Conservation (phyloP, 2,797 vertebrate species). For the Neosalanx taihuensis region DNA sequence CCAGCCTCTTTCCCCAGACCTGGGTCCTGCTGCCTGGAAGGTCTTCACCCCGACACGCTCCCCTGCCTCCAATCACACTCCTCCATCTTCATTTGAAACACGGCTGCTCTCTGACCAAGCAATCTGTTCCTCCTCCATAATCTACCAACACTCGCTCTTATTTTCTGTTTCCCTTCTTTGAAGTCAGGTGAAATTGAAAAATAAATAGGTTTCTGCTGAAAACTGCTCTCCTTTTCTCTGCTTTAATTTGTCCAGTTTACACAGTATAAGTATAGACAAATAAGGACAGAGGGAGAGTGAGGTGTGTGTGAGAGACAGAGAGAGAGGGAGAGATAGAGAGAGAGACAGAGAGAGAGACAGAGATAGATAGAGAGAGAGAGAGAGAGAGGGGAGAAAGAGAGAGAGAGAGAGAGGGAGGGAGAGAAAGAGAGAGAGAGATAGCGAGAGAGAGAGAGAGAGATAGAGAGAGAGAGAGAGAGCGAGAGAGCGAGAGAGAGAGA, state of each 20-base stretch:
- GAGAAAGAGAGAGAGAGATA: slow-evolving; percentile 1
- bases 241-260: slow-evolving; percentile 6
- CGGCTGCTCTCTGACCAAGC: not conserved
- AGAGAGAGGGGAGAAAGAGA: no score
- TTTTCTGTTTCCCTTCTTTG: slow-evolving; percentile 9
- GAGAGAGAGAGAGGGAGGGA: not conserved
- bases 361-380: no score
- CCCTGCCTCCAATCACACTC: not conserved
- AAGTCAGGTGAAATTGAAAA: slow-evolving; percentile 10
- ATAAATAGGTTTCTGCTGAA: slow-evolving; percentile 8
- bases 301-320: slow-evolving; percentile 14
- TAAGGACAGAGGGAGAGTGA: no score
- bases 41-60: not conserved
- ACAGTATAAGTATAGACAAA: not conserved
- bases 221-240: not conserved
- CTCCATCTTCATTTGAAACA: slow-evolving; percentile 13
- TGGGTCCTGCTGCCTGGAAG: not conserved
- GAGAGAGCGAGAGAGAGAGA: not conserved
- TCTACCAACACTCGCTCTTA: not conserved
- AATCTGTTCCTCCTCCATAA: slow-evolving; percentile 8
- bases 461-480: not conserved
- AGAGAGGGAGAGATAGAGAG: slow-evolving; percentile 31
- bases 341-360: slow-evolving; percentile 32
- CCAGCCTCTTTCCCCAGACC: not conserved
- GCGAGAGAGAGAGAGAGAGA: not conserved